Conservation (phyloP, 2,888 invertebrate species). For the Brachypterus glaber region DNA sequence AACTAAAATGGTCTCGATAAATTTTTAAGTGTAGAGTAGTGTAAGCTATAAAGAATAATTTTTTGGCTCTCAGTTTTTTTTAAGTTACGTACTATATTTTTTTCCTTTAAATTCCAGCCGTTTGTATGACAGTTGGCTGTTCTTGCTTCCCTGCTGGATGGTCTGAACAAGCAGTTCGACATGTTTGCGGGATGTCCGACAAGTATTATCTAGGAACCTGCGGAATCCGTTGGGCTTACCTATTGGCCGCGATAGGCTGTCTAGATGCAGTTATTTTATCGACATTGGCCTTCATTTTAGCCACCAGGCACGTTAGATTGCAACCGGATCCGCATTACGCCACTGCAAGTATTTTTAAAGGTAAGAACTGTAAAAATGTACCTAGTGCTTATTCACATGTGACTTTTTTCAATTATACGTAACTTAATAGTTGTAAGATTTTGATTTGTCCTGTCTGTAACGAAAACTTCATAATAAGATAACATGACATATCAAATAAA, state of each 20-base stretch:
- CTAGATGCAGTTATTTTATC: constrained; percentile 78
- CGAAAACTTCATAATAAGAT: too few species aligned
- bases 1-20: too few species aligned
- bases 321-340: constrained; percentile 71
- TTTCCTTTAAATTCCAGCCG: constrained; percentile 53
- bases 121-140: constrained; percentile 80
- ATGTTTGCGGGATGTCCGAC: constrained; percentile 79
- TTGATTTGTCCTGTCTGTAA: too few species aligned
- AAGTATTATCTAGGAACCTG: constrained; percentile 74
- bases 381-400: too few species aligned
- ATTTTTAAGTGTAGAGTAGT: too few species aligned
- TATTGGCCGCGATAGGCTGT: constrained; percentile 83
- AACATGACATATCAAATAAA: too few species aligned
- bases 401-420: too few species aligned
- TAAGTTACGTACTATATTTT: too few species aligned
- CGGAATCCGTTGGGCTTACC: constrained; percentile 86
- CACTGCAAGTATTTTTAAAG: constrained; percentile 46
- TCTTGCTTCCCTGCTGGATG: constrained; percentile 86
- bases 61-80: too few species aligned
- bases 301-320: constrained; percentile 76
- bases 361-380: too few species aligned
- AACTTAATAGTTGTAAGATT: too few species aligned
- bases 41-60: too few species aligned
- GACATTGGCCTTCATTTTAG: constrained; percentile 85
- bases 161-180: constrained; percentile 72